Percentiles rank a stretch among this genome's conserved stretches.
These are phyloP conservation scores for Microtus ochrogaster DNA, from an alignment of 2,113 vertebrate species.

Conservation along the genomic window DNA sequence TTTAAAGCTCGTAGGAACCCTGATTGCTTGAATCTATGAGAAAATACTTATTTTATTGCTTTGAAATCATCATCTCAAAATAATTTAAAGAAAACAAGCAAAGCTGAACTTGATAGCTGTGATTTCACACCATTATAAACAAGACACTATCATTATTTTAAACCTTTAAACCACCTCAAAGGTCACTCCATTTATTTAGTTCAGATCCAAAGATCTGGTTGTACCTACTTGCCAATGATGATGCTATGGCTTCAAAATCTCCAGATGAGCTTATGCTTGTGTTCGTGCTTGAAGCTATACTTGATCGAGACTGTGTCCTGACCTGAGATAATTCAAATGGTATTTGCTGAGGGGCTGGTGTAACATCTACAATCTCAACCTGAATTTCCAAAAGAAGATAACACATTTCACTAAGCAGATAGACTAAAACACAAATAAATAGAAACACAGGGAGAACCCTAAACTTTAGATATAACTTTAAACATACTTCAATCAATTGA, in stretches of 20 bases:
- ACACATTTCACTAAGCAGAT: conserved; percentile 22
- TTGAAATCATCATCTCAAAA: conserved; percentile 44
- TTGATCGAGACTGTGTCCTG: neutral
- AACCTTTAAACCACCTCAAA: neutral
- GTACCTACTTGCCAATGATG: conserved; percentile 87
- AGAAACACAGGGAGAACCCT: neutral
- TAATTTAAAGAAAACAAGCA: neutral
- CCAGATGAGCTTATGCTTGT: conserved; percentile 86
- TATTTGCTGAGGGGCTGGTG: fast-evolving
- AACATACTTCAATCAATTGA: neutral
- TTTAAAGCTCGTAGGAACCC: too few species aligned
- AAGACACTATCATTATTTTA: neutral
- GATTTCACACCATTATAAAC: conserved; percentile 31
- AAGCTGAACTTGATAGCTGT: neutral
- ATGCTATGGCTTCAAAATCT: conserved; percentile 79
- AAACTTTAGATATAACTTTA: neutral
- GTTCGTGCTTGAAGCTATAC: neutral
- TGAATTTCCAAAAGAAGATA: neutral
- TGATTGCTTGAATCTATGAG: neutral
- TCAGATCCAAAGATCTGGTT: fast-evolving
- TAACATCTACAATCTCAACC: neutral
- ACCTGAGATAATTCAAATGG: neutral
- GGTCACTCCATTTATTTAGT: neutral
- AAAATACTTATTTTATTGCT: neutral
- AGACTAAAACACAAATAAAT: neutral